Base-by-base conservation (phyloP, 2,888 invertebrate species). In the Cacoxenus indagator region DNA sequence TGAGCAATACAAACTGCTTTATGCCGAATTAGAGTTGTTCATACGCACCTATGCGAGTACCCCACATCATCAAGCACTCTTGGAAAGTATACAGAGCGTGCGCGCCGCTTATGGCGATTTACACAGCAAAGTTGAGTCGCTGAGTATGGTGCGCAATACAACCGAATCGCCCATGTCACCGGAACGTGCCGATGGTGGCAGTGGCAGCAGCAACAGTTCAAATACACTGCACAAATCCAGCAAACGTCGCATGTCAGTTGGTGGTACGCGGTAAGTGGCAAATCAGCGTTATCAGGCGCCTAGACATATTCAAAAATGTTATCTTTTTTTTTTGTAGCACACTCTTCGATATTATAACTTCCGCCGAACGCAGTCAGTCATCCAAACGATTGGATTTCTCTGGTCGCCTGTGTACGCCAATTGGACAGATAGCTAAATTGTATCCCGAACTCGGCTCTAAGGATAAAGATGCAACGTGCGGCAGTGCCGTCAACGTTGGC, bases 1-100 rank as follows among this genome's bases (percentile, higher is more conserved):
- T 78, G 97, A 98, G 83, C 96, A 96, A 80, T 98, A 98, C 89
- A 92, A 95, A 57, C 91, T 95, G 29, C 91, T 98, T 86, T 98
- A 97, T 94, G 91, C 92, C 31, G 98, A 98, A 86, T 87, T 98
- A 61, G 98, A 98, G 86, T 92, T 92, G 11, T 90, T 97, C 45
- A 89, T 98, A 0, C 92, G 94, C 67, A 92, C 92, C 27, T 94
- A 95, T 85, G 91, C 93, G 27, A 93, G 93, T 65, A 94, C 96
- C 0, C 90, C 93, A 3, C 92, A 92, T 75, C 98, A 98, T 84
- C 91, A 92, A 71, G 91, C 92, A 69, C 90, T 97, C 19, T 89
- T 96, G 57, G 92, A 93, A 62, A 95, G 95, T 84, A 89, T 98
- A 57, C 90, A 95, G 27, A 97, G 97, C 37, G 72, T 85, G 3